Evolutionary conservation across 2,888 invertebrate species (phyloP), one percentile per base, ranked within the genome.

Genomic region (Nomada ferruginata): DNA sequence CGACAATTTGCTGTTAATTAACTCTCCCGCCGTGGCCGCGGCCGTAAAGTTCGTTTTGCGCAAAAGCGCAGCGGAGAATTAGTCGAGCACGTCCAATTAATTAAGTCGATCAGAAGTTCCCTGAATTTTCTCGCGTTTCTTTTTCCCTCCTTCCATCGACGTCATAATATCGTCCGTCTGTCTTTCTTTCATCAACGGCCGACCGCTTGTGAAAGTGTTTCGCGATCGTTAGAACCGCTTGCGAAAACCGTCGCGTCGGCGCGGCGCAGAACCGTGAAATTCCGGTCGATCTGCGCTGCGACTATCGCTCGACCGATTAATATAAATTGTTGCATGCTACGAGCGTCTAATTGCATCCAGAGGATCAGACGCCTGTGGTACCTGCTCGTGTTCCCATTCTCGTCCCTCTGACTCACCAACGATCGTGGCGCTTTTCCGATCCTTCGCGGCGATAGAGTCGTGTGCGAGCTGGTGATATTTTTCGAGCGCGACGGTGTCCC

Each of bases 271-370:
- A 87, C 88, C 87, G 80, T 87, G 87, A 87, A 87, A 87, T 87
- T 87, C 86, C 78, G 72, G 60, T 83, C 83, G 79, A 86, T 86
- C 86, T 81, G 72, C 83, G 71, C 86, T 85, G 86, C 83, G 88
- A 88, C 79, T 85, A 85, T 83, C 78, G 76, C 78, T 61, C 55
- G 72, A 36, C 73, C 84, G 86, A 85, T 88, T 88, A 87, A 88
- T 87, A 88, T 88, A 88, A 88, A 88, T 83, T 87, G 84, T 83
- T 81, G 64, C 78, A 82, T 82, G 87, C 88, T 88, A 85, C 82
- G 85, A 77, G 75, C 76, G 76, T 75, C 81, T 84, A 88, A 88
- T 88, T 87, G 88, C 85, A 77, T 72, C 78, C 76, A 81, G 87
- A 85, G 83, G 87, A 86, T 86, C 79, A 75, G 66, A 29, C 59